Conservation (phyloP, 2,888 invertebrate genomes). For the Timema podura region DNA sequence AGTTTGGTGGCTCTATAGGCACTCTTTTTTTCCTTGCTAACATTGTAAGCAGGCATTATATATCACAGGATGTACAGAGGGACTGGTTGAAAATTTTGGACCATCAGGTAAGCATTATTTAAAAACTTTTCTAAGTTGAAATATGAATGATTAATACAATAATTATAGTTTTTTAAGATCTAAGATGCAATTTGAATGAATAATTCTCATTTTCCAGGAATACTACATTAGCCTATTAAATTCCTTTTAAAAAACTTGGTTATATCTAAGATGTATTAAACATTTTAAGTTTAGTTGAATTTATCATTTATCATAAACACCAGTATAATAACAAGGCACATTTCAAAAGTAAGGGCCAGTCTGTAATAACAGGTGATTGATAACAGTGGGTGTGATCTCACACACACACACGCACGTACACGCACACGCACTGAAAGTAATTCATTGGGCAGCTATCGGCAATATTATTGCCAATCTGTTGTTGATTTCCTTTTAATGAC, state of each 20-base stretch:
- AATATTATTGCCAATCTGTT: too few species aligned
- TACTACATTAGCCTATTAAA: slow-evolving; percentile 5
- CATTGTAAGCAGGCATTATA: slow-evolving; percentile 96
- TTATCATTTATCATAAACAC: too few species aligned
- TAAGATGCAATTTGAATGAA: too few species aligned
- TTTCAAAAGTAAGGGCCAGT: too few species aligned
- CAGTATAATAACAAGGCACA: too few species aligned
- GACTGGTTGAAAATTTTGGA: slow-evolving; percentile 82
- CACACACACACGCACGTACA: too few species aligned
- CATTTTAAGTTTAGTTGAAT: not conserved
- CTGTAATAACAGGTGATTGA: too few species aligned
- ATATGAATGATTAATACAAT: not conserved
- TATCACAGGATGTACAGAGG: slow-evolving; percentile 94
- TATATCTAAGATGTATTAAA: not conserved
- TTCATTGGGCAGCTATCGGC: too few species aligned
- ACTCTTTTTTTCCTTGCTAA: slow-evolving; percentile 97
- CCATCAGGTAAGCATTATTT: slow-evolving; percentile 56
- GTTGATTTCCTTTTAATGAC: too few species aligned
- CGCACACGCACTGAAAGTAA: too few species aligned
- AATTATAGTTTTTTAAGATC: too few species aligned
- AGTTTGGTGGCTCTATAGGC: slow-evolving; percentile 98
- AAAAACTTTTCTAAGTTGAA: not conserved
- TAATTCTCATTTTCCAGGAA: not conserved
- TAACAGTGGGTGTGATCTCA: too few species aligned
- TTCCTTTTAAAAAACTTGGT: not conserved